Conservation (phyloP, 2,888 invertebrate species). For the Malacosoma neustria region DNA sequence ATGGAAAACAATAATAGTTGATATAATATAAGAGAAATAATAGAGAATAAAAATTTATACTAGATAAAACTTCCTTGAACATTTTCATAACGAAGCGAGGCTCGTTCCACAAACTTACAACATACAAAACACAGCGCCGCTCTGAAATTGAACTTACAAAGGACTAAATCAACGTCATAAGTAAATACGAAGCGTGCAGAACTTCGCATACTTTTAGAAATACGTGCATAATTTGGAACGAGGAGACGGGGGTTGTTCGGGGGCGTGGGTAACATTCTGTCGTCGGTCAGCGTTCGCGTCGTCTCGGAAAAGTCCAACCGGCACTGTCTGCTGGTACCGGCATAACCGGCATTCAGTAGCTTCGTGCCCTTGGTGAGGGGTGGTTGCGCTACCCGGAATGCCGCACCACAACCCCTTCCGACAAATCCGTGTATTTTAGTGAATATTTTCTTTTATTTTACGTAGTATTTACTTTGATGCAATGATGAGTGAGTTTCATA, state of each 20-base stretch:
- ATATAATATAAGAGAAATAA: no score
- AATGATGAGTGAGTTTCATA: constrained; percentile 29
- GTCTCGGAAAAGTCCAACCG: constrained; percentile 14
- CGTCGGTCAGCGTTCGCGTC: constrained; percentile 28
- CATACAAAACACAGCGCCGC: no score
- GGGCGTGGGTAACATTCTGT: constrained; percentile 45
- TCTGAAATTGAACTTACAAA: no score
- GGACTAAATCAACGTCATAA: constrained; percentile 25
- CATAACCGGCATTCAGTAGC: constrained; percentile 39
- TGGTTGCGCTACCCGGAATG: constrained; percentile 41
- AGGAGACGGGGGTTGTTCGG: constrained; percentile 39
- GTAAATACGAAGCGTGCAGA: constrained; percentile 38
- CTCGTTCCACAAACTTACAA: no score
- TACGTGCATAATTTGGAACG: constrained; percentile 56
- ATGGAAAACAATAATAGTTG: no score
- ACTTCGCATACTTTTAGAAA: constrained; percentile 44
- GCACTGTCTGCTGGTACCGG: constrained; percentile 15
- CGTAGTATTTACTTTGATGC: constrained; percentile 19
- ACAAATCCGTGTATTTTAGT: constrained; percentile 31
- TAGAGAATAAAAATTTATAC: no score
- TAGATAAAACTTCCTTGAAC: no score
- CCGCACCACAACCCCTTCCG: constrained; percentile 29
- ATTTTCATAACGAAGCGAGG: no score
- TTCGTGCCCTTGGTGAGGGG: constrained; percentile 44
- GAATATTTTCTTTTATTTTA: constrained; percentile 40